Evolutionary conservation across 2,113 vertebrate genomes (phyloP), one percentile per base, ranked within the genome.

Genomic region (Rissa tridactyla): DNA sequence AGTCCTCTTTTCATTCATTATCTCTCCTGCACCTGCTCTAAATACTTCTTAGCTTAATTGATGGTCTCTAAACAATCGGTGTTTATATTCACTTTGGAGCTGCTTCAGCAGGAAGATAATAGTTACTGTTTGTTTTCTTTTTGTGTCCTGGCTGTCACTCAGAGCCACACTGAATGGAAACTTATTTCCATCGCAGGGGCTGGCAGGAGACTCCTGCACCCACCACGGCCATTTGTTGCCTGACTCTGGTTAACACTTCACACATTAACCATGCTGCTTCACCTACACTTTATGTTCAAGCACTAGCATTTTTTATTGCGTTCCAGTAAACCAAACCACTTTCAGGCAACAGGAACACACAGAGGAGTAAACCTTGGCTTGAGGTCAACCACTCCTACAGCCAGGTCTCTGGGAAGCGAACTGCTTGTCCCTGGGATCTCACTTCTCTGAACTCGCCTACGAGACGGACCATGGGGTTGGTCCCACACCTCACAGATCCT

Each of bases 51-150:
- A 49, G 55, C 69, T 88, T 93, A 96, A 94, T 55, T 96, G 86
- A 92, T 62, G 38, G 85, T 82, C 40, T 95, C 83, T 69, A 79
- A 95, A 95, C 90, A 93, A 83, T 46, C 51, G 57, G 26, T 86
- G 70, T 86, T 94, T 92, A 94, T 92, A 91, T 94, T 93, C 76
- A 89, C 82, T 88, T 91, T 46, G 92, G 70, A 95, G 75, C 65
- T 82, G 69, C 88, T 91, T 97, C 71, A 90, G 79, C 60, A 86
- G 77, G 62, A 94, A 94, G 77, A 90, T 86, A 94, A 94, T 54
- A 79, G 88, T 90, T 71, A 32, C 44, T 92, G n/a, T 80, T 96
- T 92, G 64, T 85, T 97, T 96, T 93, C 57, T 32, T 82, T 86
- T 26, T 51, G 36, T 86, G 36, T 78, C 69, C 87, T 72, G 75